Evolutionary conservation across 1,140 invertebrate species (phyloP), one percentile per base, ranked within the genome.

Genomic region (Bradysia coprophila): DNA sequence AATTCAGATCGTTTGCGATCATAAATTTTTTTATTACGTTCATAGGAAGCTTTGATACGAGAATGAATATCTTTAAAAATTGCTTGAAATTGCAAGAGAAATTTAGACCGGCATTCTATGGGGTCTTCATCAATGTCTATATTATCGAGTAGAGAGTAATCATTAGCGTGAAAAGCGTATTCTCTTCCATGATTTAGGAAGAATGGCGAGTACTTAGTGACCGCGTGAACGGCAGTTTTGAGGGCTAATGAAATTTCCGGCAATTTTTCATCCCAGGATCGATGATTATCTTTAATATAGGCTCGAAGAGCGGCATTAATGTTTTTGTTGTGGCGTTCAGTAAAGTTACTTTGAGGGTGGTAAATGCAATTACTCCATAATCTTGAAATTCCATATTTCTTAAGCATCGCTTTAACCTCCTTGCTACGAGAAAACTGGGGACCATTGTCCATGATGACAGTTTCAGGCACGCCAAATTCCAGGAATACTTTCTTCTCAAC

Each of bases 401-500:
- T 38, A 8, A 28, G 6, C 13, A 28, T 8, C 6, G 6, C 13
- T 28, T 28, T 28, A 28, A 28, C 6, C n/a, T n/a, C n/a, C 13
- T 8, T 13, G 24, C 13, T 28, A 28, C 24, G 6, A 1, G 32
- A 19, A 38, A 46, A 47, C 34, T 45, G 44, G 6, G 23, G 23
- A 18, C 41, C 44, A 21, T 45, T 48, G 19, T 48, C 44, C 11
- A 31, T 38, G 4, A 48, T 23, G 15, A 46, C 38, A 11, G 24
- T 24, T 38, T 45, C 42, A 11, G 47, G 47, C 4, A 41, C 21
- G 2, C 40, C 46, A 38, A 21, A 47, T 9, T 28, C 15, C 19
- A 22, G 21, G 18, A 47, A 39, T 1, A 47, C 31, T 13, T 42
- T n/a, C 2, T 43, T 34, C 28, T 46, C 37, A 21, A 43, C 11